Conservation (phyloP, 2,888 invertebrate species). For the Torymus auratus region DNA sequence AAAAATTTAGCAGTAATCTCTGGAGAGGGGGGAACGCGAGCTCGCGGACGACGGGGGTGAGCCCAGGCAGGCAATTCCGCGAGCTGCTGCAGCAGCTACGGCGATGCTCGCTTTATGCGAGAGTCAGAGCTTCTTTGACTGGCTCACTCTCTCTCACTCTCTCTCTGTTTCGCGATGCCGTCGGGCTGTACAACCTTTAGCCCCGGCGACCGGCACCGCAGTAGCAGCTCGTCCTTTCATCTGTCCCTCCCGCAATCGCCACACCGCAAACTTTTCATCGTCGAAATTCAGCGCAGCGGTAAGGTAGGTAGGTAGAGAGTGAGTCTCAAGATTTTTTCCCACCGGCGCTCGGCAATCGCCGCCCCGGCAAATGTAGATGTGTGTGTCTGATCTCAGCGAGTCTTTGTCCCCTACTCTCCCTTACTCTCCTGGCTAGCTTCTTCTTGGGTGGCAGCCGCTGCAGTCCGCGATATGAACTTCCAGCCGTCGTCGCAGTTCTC, state of each 20-base stretch:
- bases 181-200: too few relatives aligned
- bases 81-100: constrained; percentile 58
- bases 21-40: constrained; percentile 25
- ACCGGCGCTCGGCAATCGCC: constrained; percentile 37
- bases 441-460: too few relatives aligned
- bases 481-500: background rate
- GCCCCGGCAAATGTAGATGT: constrained; percentile 22
- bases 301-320: constrained; percentile 1
- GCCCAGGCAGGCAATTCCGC: constrained; percentile 62
- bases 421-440: constrained; percentile 12
- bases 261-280: constrained; percentile 46
- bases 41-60: constrained; percentile 34
- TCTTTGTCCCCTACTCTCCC: constrained; percentile 7
- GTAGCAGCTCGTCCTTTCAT: constrained; percentile 21
- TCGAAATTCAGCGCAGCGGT: constrained; percentile 21
- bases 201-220: constrained; percentile 26
- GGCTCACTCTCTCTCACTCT: constrained; percentile 57
- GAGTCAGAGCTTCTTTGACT: constrained; percentile 65
- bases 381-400: too few relatives aligned
- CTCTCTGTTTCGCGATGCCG: constrained; percentile 36
- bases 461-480: too few relatives aligned
- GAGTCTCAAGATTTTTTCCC: constrained; percentile 43
- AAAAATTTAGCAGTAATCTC: constrained; percentile 71
- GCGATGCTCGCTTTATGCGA: constrained; percentile 70
- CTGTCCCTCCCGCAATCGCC: too few relatives aligned